Evolutionary conservation across 2,797 vertebrate species (phyloP), one percentile per base, ranked within the genome.

Genomic region (Brachyrhaphis roseni): DNA sequence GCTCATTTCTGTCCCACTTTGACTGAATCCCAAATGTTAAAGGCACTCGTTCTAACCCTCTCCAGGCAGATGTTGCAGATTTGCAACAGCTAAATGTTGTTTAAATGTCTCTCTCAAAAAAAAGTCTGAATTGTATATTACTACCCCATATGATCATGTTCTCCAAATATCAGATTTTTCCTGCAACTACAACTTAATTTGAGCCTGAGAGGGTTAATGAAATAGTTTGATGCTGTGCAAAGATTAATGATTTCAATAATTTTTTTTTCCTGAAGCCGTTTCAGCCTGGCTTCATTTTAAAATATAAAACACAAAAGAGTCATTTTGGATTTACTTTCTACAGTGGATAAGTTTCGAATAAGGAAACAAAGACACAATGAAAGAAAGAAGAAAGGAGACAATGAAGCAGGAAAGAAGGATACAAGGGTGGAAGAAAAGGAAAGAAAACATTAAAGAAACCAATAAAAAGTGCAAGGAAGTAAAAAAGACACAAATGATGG

Each of bases 31-130:
- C 80, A 91, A 87, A 91, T 89, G 81, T 51, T 78, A 86, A 97
- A 98, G 96, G 96, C 97, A 97, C 97, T 96, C 89, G 66, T 87
- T n/a, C n/a, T n/a, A n/a, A n/a, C n/a, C n/a, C n/a, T n/a, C n/a
- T n/a, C n/a, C n/a, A n/a, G n/a, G n/a, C n/a, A n/a, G n/a, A n/a
- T n/a, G n/a, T n/a, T n/a, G n/a, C n/a, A n/a, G n/a, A n/a, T n/a
- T n/a, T n/a, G n/a, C n/a, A n/a, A n/a, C n/a, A n/a, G n/a, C n/a
- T n/a, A n/a, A n/a, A n/a, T n/a, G n/a, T n/a, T n/a, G n/a, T n/a
- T n/a, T n/a, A n/a, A n/a, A n/a, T n/a, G n/a, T n/a, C n/a, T n/a
- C n/a, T n/a, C n/a, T n/a, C n/a, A n/a, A n/a, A n/a, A n/a, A n/a
- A n/a, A n/a, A n/a, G n/a, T n/a, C n/a, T n/a, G n/a, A n/a, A n/a